Evolutionary conservation across 2,888 invertebrate genomes (phyloP).

Genomic region (Spialia ferax): DNA sequence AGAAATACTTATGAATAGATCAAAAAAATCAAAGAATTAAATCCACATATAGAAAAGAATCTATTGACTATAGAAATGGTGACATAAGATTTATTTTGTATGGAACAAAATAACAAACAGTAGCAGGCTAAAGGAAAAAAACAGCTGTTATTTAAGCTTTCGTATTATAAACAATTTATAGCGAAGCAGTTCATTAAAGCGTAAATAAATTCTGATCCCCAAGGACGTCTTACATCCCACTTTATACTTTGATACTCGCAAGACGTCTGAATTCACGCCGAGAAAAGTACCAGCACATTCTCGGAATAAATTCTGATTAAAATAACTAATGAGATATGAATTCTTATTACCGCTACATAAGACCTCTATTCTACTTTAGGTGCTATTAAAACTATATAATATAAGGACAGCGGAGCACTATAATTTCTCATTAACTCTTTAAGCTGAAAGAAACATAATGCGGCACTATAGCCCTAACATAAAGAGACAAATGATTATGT

Average conservation of each 20-base stretch:
- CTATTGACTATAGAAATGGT: no score
- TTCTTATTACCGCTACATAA: constrained; percentile 41
- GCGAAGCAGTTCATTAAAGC: not conserved
- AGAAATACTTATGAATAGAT: no score
- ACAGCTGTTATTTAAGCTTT: not conserved
- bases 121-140: not conserved
- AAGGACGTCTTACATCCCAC: constrained; percentile 17
- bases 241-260: constrained; percentile 31
- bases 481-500: constrained; percentile 25
- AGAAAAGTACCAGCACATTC: constrained; percentile 32
- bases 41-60: no score
- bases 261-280: constrained; percentile 21
- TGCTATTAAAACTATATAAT: constrained; percentile 68
- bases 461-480: constrained; percentile 30
- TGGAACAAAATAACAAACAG: not conserved
- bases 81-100: no score
- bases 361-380: constrained; percentile 13
- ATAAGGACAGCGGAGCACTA: constrained; percentile 57
- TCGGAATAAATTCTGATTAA: constrained; percentile 38
- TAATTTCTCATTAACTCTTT: constrained; percentile 75
- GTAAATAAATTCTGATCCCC: constrained; percentile 30
- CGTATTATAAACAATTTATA: not conserved
- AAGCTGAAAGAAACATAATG: constrained; percentile 59
- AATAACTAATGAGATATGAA: constrained; percentile 40
- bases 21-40: no score